Base-by-base conservation (phyloP, 2,797 vertebrate species). In the Cheirogaleus major region DNA sequence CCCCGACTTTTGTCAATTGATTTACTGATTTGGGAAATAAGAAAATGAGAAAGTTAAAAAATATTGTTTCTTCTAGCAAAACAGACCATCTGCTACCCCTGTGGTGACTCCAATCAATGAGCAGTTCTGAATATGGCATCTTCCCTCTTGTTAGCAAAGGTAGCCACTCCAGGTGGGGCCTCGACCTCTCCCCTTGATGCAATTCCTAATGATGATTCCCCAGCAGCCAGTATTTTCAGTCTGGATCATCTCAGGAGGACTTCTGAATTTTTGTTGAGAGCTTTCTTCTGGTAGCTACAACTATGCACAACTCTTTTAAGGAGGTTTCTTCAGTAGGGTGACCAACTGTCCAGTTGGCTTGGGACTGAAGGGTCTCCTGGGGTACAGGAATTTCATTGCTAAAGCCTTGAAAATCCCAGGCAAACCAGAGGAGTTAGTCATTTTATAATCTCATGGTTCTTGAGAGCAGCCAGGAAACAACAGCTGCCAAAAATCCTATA, bases 91-190 rank as follows among this genome's bases (percentile, higher is more conserved):
- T 57, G 7, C 0, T 5, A 4, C 2, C 15, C 25, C 52, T 14
- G 8, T 18, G n/a, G 57, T 7, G 14, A 63, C 18, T 7, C 0
- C 7, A 22, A 0, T 61, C 22, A 41, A 0, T 1, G 23, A 30
- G 18, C 38, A 7, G 3, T 50, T 20, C 43, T n/a, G 38, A 59
- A 17, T 10, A 45, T 20, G 1, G 3, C 1, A 1, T 72, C 11
- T 57, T 50, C 23, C 4, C 4, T 63, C 0, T 5, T 50, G 4
- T 5, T 25, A 35, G 65, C 30, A 38, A 76, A 61, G 13, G 8
- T 17, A 12, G 65, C 15, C 22, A 4, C 11, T 69, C 6, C 11
- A 59, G 9, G 0, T 5, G 35, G 75, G 2, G 2, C 4, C 14
- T 23, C 22, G 1, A 22, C 14, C 7, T 9, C 10, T 76, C 12